Evolutionary conservation across 2,888 invertebrate species (phyloP).

Genomic region (Callosobruchus maculatus): DNA sequence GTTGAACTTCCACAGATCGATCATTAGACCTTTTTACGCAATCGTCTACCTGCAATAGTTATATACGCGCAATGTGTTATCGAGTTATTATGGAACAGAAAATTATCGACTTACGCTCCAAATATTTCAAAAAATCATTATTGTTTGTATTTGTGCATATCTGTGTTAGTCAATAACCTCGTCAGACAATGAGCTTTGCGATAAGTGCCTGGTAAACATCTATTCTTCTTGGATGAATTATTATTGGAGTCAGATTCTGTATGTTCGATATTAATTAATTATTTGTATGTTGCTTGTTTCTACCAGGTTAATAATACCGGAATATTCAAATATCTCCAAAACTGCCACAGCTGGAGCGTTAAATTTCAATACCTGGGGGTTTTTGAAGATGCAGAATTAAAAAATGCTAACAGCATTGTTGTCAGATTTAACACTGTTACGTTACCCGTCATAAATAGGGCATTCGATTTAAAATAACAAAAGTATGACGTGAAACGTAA

Average conservation of each 20-base stretch:
- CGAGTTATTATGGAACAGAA: not conserved
- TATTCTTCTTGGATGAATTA: not conserved
- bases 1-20: not conserved
- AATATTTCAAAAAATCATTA: not conserved
- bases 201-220: not conserved
- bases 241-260: not conserved
- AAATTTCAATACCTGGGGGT: no score
- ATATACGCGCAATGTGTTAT: not conserved
- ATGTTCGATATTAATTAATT: not conserved
- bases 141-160: not conserved
- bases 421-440: no score
- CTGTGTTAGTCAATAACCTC: not conserved
- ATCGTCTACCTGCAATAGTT: not conserved
- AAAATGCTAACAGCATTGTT: no score
- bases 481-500: no score
- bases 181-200: not conserved
- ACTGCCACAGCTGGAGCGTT: no score
- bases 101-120: not conserved
- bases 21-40: not conserved
- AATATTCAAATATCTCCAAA: no score
- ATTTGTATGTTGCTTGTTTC: no score
- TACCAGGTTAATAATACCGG: no score
- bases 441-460: no score
- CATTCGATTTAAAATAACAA: no score
- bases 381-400: no score